Percentiles rank a stretch among this genome's conserved stretches.
Conservation (phyloP, 2,797 vertebrate species). For the Melanotaenia boesemani region DNA sequence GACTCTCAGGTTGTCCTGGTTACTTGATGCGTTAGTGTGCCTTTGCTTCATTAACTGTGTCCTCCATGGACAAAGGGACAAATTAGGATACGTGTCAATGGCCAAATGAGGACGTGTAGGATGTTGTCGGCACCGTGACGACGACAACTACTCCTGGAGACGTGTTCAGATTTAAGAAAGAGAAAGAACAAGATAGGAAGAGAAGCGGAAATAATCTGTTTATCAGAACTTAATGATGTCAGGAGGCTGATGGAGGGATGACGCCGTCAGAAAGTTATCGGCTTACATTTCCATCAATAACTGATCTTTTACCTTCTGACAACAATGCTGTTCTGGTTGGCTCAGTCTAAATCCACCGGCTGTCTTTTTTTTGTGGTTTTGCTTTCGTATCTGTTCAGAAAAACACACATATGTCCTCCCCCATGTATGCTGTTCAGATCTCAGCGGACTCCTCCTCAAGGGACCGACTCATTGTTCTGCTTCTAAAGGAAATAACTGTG, state of each 20-base stretch:
- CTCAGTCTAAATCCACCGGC: conserved; percentile 7
- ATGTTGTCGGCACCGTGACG: neutral
- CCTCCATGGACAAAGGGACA: conserved; percentile 36
- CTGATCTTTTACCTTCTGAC: neutral
- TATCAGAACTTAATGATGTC: conserved; percentile 8
- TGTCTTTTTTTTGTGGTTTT: neutral
- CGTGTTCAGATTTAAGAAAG: conserved; percentile 27
- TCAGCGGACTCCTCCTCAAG: conserved; percentile 16
- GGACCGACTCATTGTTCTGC: conserved; percentile 29
- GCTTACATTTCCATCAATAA: conserved; percentile 10
- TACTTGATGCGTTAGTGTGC: neutral
- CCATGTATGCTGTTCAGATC: conserved; percentile 15
- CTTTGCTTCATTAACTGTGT: conserved; percentile 24
- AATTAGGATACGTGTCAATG: conserved; percentile 47
- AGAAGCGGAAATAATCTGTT: conserved; percentile 1
- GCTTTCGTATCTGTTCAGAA: neutral
- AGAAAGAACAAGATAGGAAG: neutral
- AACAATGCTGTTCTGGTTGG: too few species aligned
- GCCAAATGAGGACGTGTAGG: conserved; percentile 38
- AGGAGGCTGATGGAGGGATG: neutral
- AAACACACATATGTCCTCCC: neutral
- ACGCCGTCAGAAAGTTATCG: neutral
- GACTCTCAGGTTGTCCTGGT: neutral
- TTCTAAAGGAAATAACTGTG: neutral
- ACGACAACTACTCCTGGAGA: conserved; percentile 1